These are phyloP conservation scores for Cyprinodon variegatus DNA, from an alignment of 2,113 vertebrate genomes.

Conservation along the genomic window DNA sequence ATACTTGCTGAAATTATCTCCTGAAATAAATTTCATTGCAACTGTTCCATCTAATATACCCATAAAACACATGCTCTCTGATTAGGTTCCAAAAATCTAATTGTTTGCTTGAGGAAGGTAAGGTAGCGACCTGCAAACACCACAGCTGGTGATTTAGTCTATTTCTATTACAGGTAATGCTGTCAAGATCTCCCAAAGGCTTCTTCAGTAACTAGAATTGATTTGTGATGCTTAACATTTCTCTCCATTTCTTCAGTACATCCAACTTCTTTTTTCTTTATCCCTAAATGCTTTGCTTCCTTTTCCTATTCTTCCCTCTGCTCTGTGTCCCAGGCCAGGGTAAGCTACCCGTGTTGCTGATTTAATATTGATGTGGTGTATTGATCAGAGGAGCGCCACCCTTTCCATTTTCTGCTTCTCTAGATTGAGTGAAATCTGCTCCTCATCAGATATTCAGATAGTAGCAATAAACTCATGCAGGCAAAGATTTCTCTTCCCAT, in stretches of 20 bases:
- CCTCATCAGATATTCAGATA: constrained; percentile 51
- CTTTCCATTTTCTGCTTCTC: constrained; percentile 34
- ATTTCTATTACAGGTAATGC: constrained; percentile 50
- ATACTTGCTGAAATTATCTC: neutral
- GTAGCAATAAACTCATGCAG: constrained; percentile 51
- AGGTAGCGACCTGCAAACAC: constrained; percentile 33
- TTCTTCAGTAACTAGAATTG: constrained; percentile 38
- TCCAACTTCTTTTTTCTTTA: constrained; percentile 15
- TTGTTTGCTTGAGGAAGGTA: constrained; percentile 37
- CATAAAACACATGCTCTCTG: neutral
- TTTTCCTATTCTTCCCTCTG: constrained; percentile 13
- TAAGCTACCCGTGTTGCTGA: constrained; percentile 31
- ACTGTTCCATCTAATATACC: neutral
- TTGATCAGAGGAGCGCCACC: constrained; percentile 41
- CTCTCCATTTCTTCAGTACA: constrained; percentile 23
- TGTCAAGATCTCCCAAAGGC: constrained; percentile 31
- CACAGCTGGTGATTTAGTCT: constrained; percentile 38
- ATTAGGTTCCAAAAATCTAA: constrained; percentile 42
- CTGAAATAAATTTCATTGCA: neutral
- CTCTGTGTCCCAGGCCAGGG: constrained; percentile 9
- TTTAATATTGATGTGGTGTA: constrained; percentile 66
- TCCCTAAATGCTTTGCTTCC: constrained; percentile 6
- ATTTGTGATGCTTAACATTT: constrained; percentile 54
- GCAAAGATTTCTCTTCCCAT: constrained; percentile 30
- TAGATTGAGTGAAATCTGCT: constrained; percentile 56